Evolutionary conservation across 2,113 vertebrate species (phyloP).

Genomic region (Echinops telfairi): DNA sequence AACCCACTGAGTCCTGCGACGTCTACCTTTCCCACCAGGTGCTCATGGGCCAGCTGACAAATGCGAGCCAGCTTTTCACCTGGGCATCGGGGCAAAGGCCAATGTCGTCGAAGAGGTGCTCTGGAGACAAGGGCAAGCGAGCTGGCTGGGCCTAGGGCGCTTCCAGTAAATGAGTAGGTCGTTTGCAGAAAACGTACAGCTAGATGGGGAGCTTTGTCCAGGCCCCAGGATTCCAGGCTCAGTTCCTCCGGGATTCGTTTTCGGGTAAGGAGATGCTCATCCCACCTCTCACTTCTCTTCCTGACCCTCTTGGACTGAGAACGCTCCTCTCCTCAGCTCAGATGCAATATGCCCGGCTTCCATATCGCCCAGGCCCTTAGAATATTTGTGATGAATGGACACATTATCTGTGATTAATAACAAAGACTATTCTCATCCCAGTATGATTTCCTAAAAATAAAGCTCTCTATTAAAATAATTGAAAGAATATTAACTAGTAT

Average conservation of each 20-base stretch:
- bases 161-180: background rate
- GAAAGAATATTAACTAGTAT: constrained; percentile 58
- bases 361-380: background rate
- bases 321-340: background rate
- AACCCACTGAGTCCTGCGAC: background rate
- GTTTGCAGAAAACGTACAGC: background rate
- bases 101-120: background rate
- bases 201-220: constrained; percentile 16
- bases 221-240: background rate
- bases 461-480: constrained; percentile 62
- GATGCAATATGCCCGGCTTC: background rate
- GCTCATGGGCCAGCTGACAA: background rate
- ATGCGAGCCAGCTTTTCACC: background rate
- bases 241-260: background rate
- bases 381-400: constrained; percentile 40
- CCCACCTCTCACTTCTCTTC: background rate
- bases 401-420: constrained; percentile 53
- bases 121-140: background rate
- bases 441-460: constrained; percentile 61
- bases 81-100: background rate
- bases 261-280: constrained; percentile 45
- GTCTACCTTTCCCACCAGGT: background rate
- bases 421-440: constrained; percentile 41
- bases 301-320: background rate
- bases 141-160: background rate